phyloP scores from a whole-genome alignment of 2,797 vertebrate genomes.

The Ambastaia sidthimunki region DNA sequence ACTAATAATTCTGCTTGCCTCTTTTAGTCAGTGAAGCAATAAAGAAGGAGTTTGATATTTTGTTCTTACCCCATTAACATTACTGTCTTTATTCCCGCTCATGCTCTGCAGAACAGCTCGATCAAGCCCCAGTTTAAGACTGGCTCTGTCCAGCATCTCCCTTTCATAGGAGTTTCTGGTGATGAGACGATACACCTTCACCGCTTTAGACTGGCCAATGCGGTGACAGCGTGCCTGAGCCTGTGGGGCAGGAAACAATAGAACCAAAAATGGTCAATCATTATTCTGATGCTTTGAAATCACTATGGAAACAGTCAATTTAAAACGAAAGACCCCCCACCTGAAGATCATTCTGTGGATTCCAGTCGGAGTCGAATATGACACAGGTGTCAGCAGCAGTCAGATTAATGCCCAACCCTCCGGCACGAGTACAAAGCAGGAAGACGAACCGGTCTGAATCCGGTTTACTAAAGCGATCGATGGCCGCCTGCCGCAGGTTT shows the following conservation, averaged over 20 bases:
- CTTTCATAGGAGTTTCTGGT: slow-evolving; percentile 95
- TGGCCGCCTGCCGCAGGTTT: slow-evolving; percentile 92
- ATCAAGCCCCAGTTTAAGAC: slow-evolving; percentile 91
- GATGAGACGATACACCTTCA: slow-evolving; percentile 96
- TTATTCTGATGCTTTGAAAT: neutral
- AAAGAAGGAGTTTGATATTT: too few relatives aligned
- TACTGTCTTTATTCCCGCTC: slow-evolving; percentile 90
- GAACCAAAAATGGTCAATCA: neutral
- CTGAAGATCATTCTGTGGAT: slow-evolving; percentile 95
- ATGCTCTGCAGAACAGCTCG: slow-evolving; percentile 95
- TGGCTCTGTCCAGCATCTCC: slow-evolving; percentile 97
- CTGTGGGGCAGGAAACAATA: slow-evolving; percentile 63
- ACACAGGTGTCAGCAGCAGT: slow-evolving; percentile 96
- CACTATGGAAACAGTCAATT: neutral
- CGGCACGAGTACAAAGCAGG: slow-evolving; percentile 92
- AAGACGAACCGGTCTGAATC: slow-evolving; percentile 96
- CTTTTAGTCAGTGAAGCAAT: neutral
- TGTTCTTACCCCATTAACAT: slow-evolving; percentile 81
- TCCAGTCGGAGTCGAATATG: slow-evolving; percentile 97
- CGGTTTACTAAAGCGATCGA: slow-evolving; percentile 92
- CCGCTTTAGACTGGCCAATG: slow-evolving; percentile 95
- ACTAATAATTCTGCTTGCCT: neutral
- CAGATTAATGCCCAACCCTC: slow-evolving; percentile 93
- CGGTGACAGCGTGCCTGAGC: slow-evolving; percentile 95
- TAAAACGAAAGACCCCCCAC: slow-evolving; percentile 62